phyloP scores from a whole-genome alignment of 2,797 vertebrate species.

The Myotis pilosus region DNA sequence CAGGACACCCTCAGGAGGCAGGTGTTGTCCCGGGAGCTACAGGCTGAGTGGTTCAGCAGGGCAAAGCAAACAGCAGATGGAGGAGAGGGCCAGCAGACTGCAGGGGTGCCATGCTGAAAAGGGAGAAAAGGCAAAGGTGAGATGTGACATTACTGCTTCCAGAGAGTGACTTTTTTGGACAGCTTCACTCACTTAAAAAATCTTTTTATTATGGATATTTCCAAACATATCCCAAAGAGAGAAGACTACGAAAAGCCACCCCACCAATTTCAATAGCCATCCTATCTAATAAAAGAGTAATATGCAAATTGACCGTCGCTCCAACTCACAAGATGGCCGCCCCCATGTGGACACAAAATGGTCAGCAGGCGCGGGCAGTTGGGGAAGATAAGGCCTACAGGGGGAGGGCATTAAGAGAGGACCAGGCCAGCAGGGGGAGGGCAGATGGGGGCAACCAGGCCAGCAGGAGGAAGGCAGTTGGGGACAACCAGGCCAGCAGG shows the following conservation, averaged over 20 bases:
- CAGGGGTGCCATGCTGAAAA: conserved; percentile 57
- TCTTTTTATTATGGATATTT: not conserved
- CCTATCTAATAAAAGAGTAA: too few relatives aligned
- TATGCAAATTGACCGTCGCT: too few relatives aligned
- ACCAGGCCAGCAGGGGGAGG: too few relatives aligned
- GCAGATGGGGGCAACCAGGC: too few relatives aligned
- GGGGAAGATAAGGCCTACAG: too few relatives aligned
- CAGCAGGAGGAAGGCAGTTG: too few relatives aligned
- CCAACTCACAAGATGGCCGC: too few relatives aligned
- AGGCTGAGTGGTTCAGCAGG: not conserved
- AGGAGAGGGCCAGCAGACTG: rapidly evolving
- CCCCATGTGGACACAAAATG: too few relatives aligned
- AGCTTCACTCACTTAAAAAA: not conserved
- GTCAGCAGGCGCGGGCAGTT: too few relatives aligned
- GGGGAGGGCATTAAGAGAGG: too few relatives aligned
- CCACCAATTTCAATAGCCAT: not conserved
- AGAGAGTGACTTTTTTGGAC: not conserved
- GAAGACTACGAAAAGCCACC: not conserved
- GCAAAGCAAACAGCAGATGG: not conserved
- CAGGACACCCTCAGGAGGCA: conserved; percentile 21
- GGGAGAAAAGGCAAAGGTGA: not conserved
- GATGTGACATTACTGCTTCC: not conserved
- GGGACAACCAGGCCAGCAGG: too few relatives aligned
- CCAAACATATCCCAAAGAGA: not conserved
- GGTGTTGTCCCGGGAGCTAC: not conserved